Conservation (phyloP, 2,113 vertebrate species). For the Lipotes vexillifer region DNA sequence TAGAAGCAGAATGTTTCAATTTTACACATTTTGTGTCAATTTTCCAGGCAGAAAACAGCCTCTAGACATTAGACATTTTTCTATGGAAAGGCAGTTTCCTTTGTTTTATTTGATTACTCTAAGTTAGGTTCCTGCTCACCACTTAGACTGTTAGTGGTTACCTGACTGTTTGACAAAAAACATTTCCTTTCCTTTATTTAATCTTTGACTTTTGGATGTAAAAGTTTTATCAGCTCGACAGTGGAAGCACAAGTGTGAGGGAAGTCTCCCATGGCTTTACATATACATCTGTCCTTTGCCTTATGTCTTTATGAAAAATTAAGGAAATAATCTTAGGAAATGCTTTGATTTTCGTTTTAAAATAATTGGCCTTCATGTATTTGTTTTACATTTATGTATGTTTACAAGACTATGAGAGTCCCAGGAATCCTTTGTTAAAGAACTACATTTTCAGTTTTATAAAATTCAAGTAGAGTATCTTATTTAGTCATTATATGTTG, state of each 20-base stretch:
- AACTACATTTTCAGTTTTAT: background rate
- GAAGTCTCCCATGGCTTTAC: constrained; percentile 78
- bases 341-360: constrained; percentile 33
- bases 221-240: constrained; percentile 87
- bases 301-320: constrained; percentile 67
- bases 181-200: constrained; percentile 92
- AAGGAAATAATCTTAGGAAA: constrained; percentile 72
- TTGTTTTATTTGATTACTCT: constrained; percentile 84
- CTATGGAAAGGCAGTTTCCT: constrained; percentile 83
- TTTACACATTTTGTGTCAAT: constrained; percentile 85
- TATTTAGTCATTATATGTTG: background rate
- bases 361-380: background rate
- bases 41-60: constrained; percentile 82
- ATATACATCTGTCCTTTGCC: constrained; percentile 69
- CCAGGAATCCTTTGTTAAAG: background rate
- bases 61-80: constrained; percentile 78
- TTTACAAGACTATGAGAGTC: background rate
- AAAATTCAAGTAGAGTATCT: background rate
- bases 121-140: constrained; percentile 81
- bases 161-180: constrained; percentile 85
- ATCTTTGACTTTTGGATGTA: constrained; percentile 90
- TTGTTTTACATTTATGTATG: background rate
- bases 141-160: constrained; percentile 83
- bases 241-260: constrained; percentile 83
- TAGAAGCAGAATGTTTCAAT: constrained; percentile 83